Evolutionary conservation across 2,113 vertebrate genomes (phyloP).

Genomic region (Malurus elegans): DNA sequence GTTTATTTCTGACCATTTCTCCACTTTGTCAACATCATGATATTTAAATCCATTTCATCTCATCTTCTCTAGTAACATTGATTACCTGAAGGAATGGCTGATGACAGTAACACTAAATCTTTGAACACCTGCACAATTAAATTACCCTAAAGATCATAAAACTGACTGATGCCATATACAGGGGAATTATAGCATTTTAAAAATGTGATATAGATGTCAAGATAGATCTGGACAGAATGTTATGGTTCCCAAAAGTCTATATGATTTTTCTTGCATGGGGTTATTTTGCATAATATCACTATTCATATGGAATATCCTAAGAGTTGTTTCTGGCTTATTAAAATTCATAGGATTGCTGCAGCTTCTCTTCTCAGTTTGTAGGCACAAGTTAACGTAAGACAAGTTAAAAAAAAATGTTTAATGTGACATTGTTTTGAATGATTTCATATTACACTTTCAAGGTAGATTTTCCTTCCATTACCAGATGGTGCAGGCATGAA

Average conservation of each 20-base stretch:
- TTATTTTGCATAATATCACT: slow-evolving; percentile 27
- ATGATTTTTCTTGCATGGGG: neutral
- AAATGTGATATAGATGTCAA: neutral
- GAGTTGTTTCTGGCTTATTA: neutral
- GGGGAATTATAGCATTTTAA: slow-evolving; percentile 13
- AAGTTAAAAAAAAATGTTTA: neutral
- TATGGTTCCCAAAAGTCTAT: neutral
- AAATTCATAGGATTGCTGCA: neutral
- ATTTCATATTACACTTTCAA: neutral
- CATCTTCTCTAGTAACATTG: neutral
- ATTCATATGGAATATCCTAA: neutral
- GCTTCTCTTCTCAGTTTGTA: neutral
- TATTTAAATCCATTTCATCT: neutral
- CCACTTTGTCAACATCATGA: neutral
- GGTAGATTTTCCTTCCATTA: neutral
- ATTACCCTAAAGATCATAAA: slow-evolving; percentile 27
- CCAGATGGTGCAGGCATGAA: neutral
- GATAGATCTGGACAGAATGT: neutral
- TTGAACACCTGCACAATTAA: neutral
- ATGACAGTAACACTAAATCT: neutral
- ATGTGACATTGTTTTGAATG: neutral
- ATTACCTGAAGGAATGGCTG: slow-evolving; percentile 11
- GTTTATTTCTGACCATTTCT: neutral
- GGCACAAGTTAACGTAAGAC: neutral
- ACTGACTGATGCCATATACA: neutral